Base-by-base conservation (phyloP, 2,888 invertebrate genomes). In the Zeuzera pyrina region DNA sequence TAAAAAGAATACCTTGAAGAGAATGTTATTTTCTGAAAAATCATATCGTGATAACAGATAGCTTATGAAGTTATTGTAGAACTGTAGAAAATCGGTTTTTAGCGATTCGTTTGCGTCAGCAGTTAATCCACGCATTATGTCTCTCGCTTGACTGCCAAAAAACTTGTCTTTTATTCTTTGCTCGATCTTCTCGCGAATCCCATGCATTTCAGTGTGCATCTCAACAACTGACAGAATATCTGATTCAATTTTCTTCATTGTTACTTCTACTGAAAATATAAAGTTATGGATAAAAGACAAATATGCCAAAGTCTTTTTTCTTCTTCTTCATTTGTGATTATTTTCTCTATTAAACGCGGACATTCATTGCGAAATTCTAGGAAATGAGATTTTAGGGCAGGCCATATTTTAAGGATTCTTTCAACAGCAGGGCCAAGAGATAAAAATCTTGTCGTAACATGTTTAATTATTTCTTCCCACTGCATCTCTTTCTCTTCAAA, bases 171-270 rank as follows among this genome's bases (percentile, higher is more conserved):
- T 33, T 24, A 33, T 29, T 33, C 33, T 33, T 33, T 33, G 29
- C 24, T 33, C 25, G 25, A 29, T 29, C 23, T 33, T 33, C 25
- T 33, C 25, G 29, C 35, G 36, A 33, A 36, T 36, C 29, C 25
- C 29, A 24, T 33, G 23, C 24, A 36, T 29, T 33, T 36, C 35
- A 35, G 31, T 31, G 14, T 35, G 35, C 35, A 35, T 35, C 21
- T 35, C 35, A 35, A 34, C 12, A 35, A 34, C 27, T 30, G 24
- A 31, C 27, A 35, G 31, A 31, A 10, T 26, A 35, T 36, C 31
- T 27, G 31, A 31, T 29, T 31, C 31, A 12, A 31, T 24, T 4
- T 32, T 32, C 13, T 32, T 24, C 36, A 36, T 36, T 33, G 29
- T 36, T 36, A 28, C 26, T 36, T 29, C 36, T 33, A 29, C 14